These are phyloP conservation scores for Mactra quadrangularis DNA, from an alignment of 1,140 invertebrate species.

Conservation along the genomic window DNA sequence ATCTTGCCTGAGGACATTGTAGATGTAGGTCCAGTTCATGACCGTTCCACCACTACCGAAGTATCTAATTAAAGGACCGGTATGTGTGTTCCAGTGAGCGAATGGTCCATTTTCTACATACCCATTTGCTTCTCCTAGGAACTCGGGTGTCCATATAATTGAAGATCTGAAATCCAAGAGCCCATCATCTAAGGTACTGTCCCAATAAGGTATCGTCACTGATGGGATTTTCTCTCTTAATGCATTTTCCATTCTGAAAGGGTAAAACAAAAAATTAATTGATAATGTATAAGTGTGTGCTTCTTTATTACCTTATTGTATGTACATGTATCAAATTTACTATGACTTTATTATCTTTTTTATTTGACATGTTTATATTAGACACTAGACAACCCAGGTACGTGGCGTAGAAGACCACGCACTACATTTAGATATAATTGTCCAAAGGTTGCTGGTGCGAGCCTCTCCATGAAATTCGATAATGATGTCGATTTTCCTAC, in stretches of 20 bases:
- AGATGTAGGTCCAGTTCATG: constrained; percentile 63
- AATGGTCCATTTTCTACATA: constrained; percentile 82
- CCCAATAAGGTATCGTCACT: constrained; percentile 83
- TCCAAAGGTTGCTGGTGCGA: no score
- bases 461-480: no score
- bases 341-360: no score
- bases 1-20: constrained; percentile 61
- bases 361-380: no score
- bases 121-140: constrained; percentile 82
- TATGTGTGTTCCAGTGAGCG: constrained; percentile 72
- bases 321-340: no score
- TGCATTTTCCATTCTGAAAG: constrained; percentile 75
- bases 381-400: no score
- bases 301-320: no score
- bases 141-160: constrained; percentile 80
- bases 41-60: constrained; percentile 62
- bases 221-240: constrained; percentile 71
- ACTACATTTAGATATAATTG: no score
- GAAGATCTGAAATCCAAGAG: constrained; percentile 80
- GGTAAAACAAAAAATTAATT: neutral
- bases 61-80: constrained; percentile 66
- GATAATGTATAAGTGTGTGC: no score
- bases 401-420: no score
- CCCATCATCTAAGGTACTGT: constrained; percentile 79
- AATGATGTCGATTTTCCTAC: no score